Evolutionary conservation across 2,888 invertebrate species (phyloP).

Genomic region (Drosophila yooni): DNA sequence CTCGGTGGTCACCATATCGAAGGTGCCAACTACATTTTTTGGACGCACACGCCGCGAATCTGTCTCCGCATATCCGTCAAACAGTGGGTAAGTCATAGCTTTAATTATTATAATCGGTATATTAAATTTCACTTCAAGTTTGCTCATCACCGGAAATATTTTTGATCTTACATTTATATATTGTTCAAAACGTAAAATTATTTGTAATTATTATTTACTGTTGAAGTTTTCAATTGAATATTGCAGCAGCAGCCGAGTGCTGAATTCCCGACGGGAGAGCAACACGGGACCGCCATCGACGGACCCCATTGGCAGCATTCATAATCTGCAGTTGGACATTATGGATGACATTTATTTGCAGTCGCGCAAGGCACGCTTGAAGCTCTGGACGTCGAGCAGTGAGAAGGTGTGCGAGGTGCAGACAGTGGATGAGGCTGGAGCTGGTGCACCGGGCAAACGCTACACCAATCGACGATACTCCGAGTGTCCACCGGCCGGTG

Average conservation of each 20-base stretch:
- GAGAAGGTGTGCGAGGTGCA: constrained; percentile 93
- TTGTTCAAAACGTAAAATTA: not conserved
- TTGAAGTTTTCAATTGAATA: constrained; percentile 52
- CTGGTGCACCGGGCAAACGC: constrained; percentile 86
- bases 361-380: constrained; percentile 92
- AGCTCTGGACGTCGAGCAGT: constrained; percentile 93
- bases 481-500: constrained; percentile 87
- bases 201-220: not conserved
- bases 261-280: constrained; percentile 83
- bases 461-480: constrained; percentile 90
- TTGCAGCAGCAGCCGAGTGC: constrained; percentile 84
- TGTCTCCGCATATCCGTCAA: constrained; percentile 90
- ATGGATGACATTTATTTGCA: constrained; percentile 93
- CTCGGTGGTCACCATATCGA: constrained; percentile 94
- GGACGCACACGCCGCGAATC: constrained; percentile 92
- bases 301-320: constrained; percentile 90
- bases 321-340: constrained; percentile 93
- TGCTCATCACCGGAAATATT: not conserved
- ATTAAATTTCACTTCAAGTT: not conserved
- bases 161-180: not conserved
- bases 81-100: constrained; percentile 84
- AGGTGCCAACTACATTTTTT: constrained; percentile 91
- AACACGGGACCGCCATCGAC: constrained; percentile 89
- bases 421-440: constrained; percentile 89
- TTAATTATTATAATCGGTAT: not conserved